Conservation (phyloP, 1,140 invertebrate species). For the Charaxes varanes region DNA sequence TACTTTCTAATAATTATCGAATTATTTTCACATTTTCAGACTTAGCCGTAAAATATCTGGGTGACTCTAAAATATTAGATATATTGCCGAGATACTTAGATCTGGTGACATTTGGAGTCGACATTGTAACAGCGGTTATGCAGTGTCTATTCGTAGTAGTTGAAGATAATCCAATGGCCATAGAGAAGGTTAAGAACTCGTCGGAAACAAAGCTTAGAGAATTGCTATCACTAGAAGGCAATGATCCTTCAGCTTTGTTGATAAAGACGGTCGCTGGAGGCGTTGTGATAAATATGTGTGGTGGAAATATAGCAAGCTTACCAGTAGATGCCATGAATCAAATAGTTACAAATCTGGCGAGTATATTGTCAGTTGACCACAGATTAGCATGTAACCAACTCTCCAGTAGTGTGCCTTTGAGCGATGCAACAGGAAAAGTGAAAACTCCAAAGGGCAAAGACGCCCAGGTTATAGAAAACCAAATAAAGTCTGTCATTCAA, state of each 20-base stretch:
- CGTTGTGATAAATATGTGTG: slow-evolving; percentile 70
- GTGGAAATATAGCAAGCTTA: slow-evolving; percentile 49
- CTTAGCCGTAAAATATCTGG: slow-evolving; percentile 78
- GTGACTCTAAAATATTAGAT: slow-evolving; percentile 78
- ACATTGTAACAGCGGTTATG: slow-evolving; percentile 76
- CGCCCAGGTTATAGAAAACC: slow-evolving; percentile 46
- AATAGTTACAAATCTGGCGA: slow-evolving; percentile 64
- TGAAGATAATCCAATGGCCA: slow-evolving; percentile 78
- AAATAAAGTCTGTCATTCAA: slow-evolving; percentile 66
- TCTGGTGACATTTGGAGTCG: slow-evolving; percentile 74
- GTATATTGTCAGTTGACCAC: slow-evolving; percentile 63
- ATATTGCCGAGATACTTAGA: slow-evolving; percentile 79
- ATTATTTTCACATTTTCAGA: slow-evolving; percentile 63
- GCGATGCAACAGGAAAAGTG: slow-evolving; percentile 32
- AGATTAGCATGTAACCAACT: slow-evolving; percentile 59
- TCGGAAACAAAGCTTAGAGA: slow-evolving; percentile 63
- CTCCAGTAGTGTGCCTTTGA: slow-evolving; percentile 68
- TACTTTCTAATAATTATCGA: no score
- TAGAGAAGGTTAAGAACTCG: slow-evolving; percentile 66
- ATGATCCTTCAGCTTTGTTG: slow-evolving; percentile 60
- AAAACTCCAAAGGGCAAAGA: slow-evolving; percentile 44
- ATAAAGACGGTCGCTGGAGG: slow-evolving; percentile 75
- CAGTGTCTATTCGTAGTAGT: slow-evolving; percentile 80
- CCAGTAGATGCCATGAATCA: slow-evolving; percentile 50
- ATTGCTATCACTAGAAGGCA: slow-evolving; percentile 63